phyloP scores from a whole-genome alignment of 1,140 invertebrate genomes.

The Macrotrachela quadricornifera region DNA sequence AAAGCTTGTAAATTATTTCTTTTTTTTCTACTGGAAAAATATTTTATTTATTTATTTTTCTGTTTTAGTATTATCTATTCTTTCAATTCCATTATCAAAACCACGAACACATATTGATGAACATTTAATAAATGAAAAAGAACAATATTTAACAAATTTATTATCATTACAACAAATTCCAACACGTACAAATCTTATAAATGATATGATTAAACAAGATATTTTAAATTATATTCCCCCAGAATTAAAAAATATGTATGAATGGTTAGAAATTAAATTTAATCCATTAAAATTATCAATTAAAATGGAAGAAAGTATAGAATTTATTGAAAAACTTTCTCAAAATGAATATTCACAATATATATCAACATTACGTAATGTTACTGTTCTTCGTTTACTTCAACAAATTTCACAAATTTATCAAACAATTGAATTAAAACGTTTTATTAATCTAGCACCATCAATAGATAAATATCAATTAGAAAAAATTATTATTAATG shows the following conservation, averaged over 20 bases:
- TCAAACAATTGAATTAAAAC: slow-evolving; percentile 63
- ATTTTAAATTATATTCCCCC: slow-evolving; percentile 61
- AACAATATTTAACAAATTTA: slow-evolving; percentile 65
- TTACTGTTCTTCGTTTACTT: slow-evolving; percentile 67
- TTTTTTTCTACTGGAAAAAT: too few relatives aligned
- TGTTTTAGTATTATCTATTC: too few relatives aligned
- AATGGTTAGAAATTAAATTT: slow-evolving; percentile 76
- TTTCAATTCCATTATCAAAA: slow-evolving; percentile 38
- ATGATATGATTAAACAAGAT: slow-evolving; percentile 48
- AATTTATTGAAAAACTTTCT: slow-evolving; percentile 23
- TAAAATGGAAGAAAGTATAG: slow-evolving; percentile 25
- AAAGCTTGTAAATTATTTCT: too few relatives aligned
- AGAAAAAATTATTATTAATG: slow-evolving; percentile 72
- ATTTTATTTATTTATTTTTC: too few relatives aligned
- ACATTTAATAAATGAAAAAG: slow-evolving; percentile 68
- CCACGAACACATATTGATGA: slow-evolving; percentile 84
- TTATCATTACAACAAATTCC: slow-evolving; percentile 69
- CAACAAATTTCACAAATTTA: slow-evolving; percentile 81
- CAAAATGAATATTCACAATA: slow-evolving; percentile 43
- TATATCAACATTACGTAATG: slow-evolving; percentile 60
- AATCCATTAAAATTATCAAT: slow-evolving; percentile 69
- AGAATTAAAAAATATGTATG: slow-evolving; percentile 71
- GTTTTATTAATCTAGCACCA: slow-evolving; percentile 60
- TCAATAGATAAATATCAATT: slow-evolving; percentile 49
- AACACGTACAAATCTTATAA: slow-evolving; percentile 59